A percentile compares a stretch with the other conserved stretches of the same genome.
These are phyloP conservation scores for Talpa occidentalis DNA, from an alignment of 2,113 vertebrate genomes.

Conservation along the genomic window DNA sequence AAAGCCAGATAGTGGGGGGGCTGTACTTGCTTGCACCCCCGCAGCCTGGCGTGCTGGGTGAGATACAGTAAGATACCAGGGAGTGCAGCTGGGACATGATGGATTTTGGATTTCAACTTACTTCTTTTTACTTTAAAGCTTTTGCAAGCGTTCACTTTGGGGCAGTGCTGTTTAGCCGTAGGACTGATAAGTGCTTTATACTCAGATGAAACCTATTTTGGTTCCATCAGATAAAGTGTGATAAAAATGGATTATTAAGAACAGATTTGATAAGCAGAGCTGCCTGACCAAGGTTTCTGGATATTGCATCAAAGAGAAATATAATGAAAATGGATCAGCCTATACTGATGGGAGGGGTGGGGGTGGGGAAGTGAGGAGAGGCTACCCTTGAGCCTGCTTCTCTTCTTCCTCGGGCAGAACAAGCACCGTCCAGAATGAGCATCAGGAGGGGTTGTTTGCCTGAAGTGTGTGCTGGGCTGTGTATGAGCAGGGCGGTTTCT, in stretches of 20 bases:
- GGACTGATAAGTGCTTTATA: not conserved
- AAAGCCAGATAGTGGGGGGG: not conserved
- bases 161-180: not conserved
- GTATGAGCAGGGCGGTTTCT: not conserved
- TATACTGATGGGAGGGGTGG: not conserved
- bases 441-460: not conserved
- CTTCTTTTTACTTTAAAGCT: not conserved
- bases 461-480: not conserved
- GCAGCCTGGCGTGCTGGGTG: not conserved
- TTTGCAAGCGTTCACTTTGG: not conserved
- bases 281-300: not conserved
- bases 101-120: not conserved
- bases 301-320: slow-evolving; percentile 17
- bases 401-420: not conserved
- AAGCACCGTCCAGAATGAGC: not conserved
- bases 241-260: slow-evolving; percentile 41
- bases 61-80: not conserved
- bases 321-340: not conserved
- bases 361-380: not conserved
- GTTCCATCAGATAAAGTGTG: not conserved
- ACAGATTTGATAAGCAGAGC: not conserved
- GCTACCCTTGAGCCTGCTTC: not conserved
- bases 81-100: not conserved
- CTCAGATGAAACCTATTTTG: slow-evolving; percentile 15
- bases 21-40: not conserved